Conservation (phyloP, 2,797 vertebrate genomes). For the Anomalospiza imberbis region DNA sequence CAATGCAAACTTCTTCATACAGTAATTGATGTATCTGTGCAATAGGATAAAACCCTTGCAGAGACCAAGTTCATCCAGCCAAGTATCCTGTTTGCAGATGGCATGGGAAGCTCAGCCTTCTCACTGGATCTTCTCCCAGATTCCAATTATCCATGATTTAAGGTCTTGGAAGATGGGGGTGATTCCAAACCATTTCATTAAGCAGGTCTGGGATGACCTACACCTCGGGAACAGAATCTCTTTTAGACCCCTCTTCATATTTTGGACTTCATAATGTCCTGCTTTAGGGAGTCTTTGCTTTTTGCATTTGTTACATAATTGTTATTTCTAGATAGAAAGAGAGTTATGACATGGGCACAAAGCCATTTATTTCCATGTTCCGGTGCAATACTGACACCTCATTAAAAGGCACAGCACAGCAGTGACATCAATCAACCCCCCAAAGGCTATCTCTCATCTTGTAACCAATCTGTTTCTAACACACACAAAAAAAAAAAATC, state of each 20-base stretch:
- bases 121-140: not conserved
- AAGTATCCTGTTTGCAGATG: not conserved
- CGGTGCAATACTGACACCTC: not conserved
- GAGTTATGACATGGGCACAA: not conserved
- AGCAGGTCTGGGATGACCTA: not conserved
- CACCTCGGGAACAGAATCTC: not conserved
- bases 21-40: not conserved
- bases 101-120: not conserved
- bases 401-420: not conserved
- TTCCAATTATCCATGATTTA: not conserved
- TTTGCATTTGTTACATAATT: not conserved
- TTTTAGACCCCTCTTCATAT: not conserved
- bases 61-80: not conserved
- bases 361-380: not conserved
- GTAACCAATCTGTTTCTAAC: not conserved
- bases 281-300: not conserved
- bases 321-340: not conserved
- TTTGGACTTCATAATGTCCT: not conserved
- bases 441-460: not conserved
- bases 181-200: not conserved
- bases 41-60: not conserved
- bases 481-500: not conserved
- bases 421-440: not conserved
- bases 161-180: not conserved
- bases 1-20: not conserved